Evolutionary conservation across 2,797 vertebrate species (phyloP), one percentile per base, ranked within the genome.

Genomic region (Tiaroga cobitis): DNA sequence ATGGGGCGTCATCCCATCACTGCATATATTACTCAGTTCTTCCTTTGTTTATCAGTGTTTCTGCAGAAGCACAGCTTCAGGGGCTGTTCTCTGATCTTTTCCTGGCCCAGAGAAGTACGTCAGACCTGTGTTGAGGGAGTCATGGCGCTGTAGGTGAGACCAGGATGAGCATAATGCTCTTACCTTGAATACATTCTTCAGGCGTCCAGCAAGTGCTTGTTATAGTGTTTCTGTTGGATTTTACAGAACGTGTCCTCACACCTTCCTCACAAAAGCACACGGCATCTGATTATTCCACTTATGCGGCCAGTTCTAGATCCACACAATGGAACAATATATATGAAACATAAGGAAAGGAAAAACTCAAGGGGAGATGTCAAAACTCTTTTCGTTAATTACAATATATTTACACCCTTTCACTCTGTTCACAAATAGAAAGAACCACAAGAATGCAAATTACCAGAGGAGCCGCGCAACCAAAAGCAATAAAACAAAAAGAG

Each of bases 31-130:
- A 76, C 56, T 67, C 86, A 82, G 63, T 72, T 73, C 82, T 77
- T 68, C 81, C 72, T 18, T 80, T 86, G 81, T 88, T 90, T 90
- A 87, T 88, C 87, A 82, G 83, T 26, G 79, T 76, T 78, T 84
- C 63, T 84, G 86, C 86, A 87, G 84, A 82, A 80, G 86, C 86
- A 16, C 65, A 63, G 86, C 84, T 87, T 24, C 39, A 43, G 67
- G 82, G 79, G 24, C 61, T 34, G 65, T 61, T 65, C 51, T 87
- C 67, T 81, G 85, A 85, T 88, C 87, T 82, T 84, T 86, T 87
- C 26, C 78, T 78, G 74, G 34, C 49, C 51, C 8, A 59, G 16
- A 87, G 41, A 84, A 81, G 54, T 67, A 69, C 85, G 70, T 90
- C 84, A 85, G 87, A 76, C 79, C 67, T 37, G 65, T 77, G 16